Percentiles rank a stretch among this genome's conserved stretches.
Evolutionary conservation across 2,888 invertebrate species (phyloP).

Genomic region (Stictocephala bisonia): DNA sequence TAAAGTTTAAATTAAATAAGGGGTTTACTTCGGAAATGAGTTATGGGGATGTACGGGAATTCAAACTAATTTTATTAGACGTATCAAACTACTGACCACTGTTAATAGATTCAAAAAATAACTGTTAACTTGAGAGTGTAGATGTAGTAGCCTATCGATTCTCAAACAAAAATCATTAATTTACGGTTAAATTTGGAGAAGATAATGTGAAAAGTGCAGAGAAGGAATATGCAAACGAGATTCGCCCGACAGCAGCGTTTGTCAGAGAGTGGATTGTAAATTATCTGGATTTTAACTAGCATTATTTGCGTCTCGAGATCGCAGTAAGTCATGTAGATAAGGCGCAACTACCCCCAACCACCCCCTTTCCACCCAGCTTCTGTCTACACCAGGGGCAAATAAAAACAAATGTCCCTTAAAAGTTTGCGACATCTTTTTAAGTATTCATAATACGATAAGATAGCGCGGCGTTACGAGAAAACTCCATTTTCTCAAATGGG

Average conservation of each 20-base stretch:
- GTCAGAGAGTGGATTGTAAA: conserved; percentile 44
- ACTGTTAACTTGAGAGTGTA: too few species aligned
- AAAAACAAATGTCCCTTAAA: conserved; percentile 52
- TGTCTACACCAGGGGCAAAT: conserved; percentile 47
- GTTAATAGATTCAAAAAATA: too few species aligned
- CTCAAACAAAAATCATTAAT: too few species aligned
- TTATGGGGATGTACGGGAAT: too few species aligned
- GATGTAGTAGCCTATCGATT: too few species aligned
- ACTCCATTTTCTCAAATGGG: conserved; percentile 50
- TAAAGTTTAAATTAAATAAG: too few species aligned
- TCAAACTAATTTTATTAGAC: too few species aligned
- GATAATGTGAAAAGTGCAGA: conserved; percentile 28
- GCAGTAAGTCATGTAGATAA: conserved; percentile 46
- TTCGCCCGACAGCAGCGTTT: conserved; percentile 29
- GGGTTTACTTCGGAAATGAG: too few species aligned
- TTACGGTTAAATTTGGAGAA: too few species aligned
- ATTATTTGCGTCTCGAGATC: conserved; percentile 46
- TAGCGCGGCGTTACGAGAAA: conserved; percentile 50
- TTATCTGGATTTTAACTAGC: conserved; percentile 47
- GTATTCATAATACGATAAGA: conserved; percentile 52
- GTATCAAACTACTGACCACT: too few species aligned
- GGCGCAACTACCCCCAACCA: conserved; percentile 30
- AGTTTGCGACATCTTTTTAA: conserved; percentile 52
- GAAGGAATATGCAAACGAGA: conserved; percentile 40
- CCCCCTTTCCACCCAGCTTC: conserved; percentile 38